Conservation (phyloP, 2,113 vertebrate species). For the Empidonax alnorum region DNA sequence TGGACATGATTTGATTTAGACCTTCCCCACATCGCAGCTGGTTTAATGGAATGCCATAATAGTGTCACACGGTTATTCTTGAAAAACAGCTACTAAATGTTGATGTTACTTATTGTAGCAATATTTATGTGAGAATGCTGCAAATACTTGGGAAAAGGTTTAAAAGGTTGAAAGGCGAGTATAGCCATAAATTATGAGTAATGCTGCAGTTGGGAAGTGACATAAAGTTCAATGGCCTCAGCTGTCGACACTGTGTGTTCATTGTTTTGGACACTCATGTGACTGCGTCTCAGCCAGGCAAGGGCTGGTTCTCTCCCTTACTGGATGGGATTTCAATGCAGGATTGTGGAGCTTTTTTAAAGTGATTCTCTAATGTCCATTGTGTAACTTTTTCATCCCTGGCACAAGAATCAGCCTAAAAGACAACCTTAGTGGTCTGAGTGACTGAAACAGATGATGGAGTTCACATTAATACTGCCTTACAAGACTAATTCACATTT, state of each 20-base stretch:
- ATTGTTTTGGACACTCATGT: slow-evolving; percentile 43
- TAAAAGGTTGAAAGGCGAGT: slow-evolving; percentile 64
- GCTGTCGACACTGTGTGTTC: slow-evolving; percentile 47
- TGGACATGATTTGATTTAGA: slow-evolving; percentile 52
- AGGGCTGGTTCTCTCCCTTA: background rate
- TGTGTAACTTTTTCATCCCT: slow-evolving; percentile 27
- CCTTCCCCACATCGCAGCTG: slow-evolving; percentile 52
- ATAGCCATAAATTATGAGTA: slow-evolving; percentile 70
- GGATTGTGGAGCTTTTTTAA: slow-evolving; percentile 25
- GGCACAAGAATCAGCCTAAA: background rate
- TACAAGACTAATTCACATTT: background rate
- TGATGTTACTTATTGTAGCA: slow-evolving; percentile 69
- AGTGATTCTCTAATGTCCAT: slow-evolving; percentile 38
- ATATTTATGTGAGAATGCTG: slow-evolving; percentile 75
- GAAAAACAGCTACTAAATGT: slow-evolving; percentile 74
- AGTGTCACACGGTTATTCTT: slow-evolving; percentile 73
- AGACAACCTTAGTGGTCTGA: background rate
- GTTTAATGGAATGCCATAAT: slow-evolving; percentile 71
- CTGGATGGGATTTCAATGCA: slow-evolving; percentile 43
- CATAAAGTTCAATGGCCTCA: slow-evolving; percentile 72
- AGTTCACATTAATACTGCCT: background rate
- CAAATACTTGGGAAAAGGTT: slow-evolving; percentile 73
- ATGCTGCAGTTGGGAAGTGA: slow-evolving; percentile 53
- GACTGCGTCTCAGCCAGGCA: background rate
- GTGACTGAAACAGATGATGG: background rate